Conservation (phyloP, 1,140 invertebrate genomes). For the Pemphigus obesinymphae region DNA sequence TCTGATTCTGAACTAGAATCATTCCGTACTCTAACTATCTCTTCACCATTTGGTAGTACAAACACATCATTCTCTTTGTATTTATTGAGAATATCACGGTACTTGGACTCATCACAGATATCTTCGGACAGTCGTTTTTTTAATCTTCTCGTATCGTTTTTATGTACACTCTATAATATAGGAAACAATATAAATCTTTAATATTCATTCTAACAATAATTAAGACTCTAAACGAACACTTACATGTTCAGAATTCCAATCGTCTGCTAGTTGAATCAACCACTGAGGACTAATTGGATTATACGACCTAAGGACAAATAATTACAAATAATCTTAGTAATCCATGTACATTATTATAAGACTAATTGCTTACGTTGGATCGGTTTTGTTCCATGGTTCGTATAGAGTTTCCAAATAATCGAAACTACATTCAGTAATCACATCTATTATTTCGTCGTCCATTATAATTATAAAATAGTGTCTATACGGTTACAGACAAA, state of each 20-base stretch:
- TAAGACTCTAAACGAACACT: background rate
- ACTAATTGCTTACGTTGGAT: conserved; percentile 12
- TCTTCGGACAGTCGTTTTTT: conserved; percentile 31
- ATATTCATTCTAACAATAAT: background rate
- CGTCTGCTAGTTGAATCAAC: conserved; percentile 24
- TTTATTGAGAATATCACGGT: conserved; percentile 22
- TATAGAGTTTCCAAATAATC: conserved; percentile 24
- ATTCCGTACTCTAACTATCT: conserved; percentile 22
- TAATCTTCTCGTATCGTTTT: background rate
- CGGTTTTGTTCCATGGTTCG: conserved; percentile 19
- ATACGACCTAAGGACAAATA: background rate
- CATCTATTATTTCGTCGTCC: conserved; percentile 34
- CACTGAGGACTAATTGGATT: conserved; percentile 34
- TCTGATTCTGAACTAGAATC: conserved; percentile 27
- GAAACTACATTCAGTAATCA: conserved; percentile 33
- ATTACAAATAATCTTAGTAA: background rate
- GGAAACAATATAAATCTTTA: background rate
- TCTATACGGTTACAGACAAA: too few relatives aligned
- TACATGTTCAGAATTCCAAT: conserved; percentile 37
- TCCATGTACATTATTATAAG: background rate
- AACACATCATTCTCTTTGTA: conserved; percentile 36
- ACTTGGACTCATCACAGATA: conserved; percentile 19
- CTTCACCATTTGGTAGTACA: conserved; percentile 29
- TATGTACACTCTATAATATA: background rate
- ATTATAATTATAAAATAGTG: background rate